Evolutionary conservation across 2,888 invertebrate species (phyloP), one percentile per base, ranked within the genome.

Genomic region (Athetis lepigone): DNA sequence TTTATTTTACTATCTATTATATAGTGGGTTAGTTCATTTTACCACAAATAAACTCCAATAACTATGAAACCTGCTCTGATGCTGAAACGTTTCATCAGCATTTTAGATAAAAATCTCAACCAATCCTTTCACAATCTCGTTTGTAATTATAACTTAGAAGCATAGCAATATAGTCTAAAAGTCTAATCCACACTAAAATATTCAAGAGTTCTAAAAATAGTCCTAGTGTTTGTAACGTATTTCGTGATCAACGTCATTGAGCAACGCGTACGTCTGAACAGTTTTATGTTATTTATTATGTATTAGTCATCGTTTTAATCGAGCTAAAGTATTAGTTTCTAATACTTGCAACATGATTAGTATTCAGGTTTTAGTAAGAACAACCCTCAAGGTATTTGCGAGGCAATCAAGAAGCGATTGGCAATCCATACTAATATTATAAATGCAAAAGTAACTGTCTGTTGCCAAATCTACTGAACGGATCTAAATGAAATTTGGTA

Each of bases 341-440:
- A 39, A 8, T 40, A 57, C 23, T 40, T 57, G 29, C n/a, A 29
- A 29, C 18, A 8, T 8, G 16, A 29, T 46, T 46, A 54, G 3
- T 21, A 18, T 29, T 8, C 11, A 13, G 16, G 21, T 21, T 40
- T 56, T 39, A 9, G 33, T 4, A 33, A 33, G 33, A 11, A 11
- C 33, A 33, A 54, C n/a, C 11, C 5, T 54, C 2, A 19, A 2
- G 1, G 25, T 37, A 19, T 51, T 40, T 0, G 9, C 9, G 5
- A 18, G 18, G n/a, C 2, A 19, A 25, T 19, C n/a, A n/a, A 19
- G 25, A 11, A 1, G 16, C 18, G 18, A 18, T 7, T 36, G 1
- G 6, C 2, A 1, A 4, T 7, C n/a, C n/a, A n/a, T 11, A 19
- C 25, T 37, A 8, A 25, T 23, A 13, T 18, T 13, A 25, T 18